Conservation (phyloP, 2,113 vertebrate genomes). For the Megalops atlanticus region DNA sequence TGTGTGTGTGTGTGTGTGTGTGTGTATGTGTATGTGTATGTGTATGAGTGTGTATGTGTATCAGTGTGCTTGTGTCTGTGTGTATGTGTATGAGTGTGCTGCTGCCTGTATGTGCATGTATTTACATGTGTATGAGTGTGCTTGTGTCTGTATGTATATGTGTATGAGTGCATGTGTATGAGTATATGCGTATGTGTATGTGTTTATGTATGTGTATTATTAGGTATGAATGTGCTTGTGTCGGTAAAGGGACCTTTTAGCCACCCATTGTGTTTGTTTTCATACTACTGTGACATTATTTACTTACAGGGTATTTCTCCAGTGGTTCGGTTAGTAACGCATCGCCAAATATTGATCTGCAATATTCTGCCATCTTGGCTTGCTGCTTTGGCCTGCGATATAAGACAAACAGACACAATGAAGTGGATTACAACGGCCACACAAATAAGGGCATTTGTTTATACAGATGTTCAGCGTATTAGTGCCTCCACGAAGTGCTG, state of each 20-base stretch:
- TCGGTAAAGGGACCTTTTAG: not conserved
- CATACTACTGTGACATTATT: not conserved
- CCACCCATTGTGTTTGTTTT: slow-evolving; percentile 4
- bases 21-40: slow-evolving; percentile 22
- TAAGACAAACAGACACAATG: slow-evolving; percentile 40
- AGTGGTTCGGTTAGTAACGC: slow-evolving; percentile 89
- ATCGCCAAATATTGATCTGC: slow-evolving; percentile 95
- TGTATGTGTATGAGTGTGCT: not conserved
- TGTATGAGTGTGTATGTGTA: not conserved
- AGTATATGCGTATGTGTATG: not conserved
- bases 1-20: not conserved
- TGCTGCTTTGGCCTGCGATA: slow-evolving; percentile 88
- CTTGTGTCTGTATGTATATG: not conserved
- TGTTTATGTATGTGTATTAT: not conserved
- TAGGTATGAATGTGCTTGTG: no score
- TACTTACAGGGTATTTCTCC: slow-evolving; percentile 93
- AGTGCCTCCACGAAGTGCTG: not conserved
- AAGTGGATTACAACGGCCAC: not conserved
- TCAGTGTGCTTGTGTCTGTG: not conserved
- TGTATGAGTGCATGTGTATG: not conserved
- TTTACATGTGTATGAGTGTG: not conserved
- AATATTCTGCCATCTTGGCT: slow-evolving; percentile 99
- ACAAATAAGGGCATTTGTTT: not conserved
- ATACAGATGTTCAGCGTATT: not conserved
- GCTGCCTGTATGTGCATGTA: not conserved